These are phyloP conservation scores for Laodelphax striatellus DNA, from an alignment of 1,140 invertebrate species.

Conservation along the genomic window DNA sequence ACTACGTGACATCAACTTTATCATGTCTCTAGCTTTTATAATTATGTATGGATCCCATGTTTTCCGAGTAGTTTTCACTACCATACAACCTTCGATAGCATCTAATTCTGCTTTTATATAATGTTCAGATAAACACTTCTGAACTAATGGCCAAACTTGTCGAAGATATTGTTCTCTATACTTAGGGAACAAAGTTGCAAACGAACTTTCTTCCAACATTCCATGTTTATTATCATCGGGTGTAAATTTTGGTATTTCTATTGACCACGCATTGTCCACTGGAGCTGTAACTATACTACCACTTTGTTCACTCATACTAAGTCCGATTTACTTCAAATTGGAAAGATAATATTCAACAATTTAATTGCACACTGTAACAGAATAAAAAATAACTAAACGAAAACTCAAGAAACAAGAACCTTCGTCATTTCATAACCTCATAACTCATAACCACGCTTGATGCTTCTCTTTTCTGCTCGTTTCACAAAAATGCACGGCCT, in stretches of 20 bases:
- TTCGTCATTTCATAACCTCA: no score
- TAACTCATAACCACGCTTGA: no score
- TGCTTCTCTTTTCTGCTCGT: no score
- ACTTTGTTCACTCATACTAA: no score
- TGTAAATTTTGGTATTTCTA: conserved; percentile 85
- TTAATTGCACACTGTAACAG: no score
- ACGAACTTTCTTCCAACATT: conserved; percentile 61
- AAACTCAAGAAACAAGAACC: no score
- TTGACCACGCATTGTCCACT: conserved; percentile 74
- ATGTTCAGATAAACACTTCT: conserved; percentile 69
- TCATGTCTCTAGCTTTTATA: conserved; percentile 91
- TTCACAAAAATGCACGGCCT: no score
- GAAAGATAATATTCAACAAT: no score
- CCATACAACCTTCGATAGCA: conserved; percentile 90
- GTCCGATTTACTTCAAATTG: no score
- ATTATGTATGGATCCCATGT: conserved; percentile 99
- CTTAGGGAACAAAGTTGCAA: conserved; percentile 73
- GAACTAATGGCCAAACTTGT: conserved; percentile 91
- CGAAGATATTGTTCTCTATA: conserved; percentile 95
- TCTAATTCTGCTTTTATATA: conserved; percentile 85
- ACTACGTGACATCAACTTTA: conserved; percentile 88
- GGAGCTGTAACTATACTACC: conserved; percentile 32
- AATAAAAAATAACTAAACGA: no score
- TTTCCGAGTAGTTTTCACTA: conserved; percentile 88
- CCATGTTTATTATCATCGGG: conserved; percentile 85